These are phyloP conservation scores for Ceratoteleas bidentatus DNA, from an alignment of 1,140 invertebrate species.

Conservation along the genomic window DNA sequence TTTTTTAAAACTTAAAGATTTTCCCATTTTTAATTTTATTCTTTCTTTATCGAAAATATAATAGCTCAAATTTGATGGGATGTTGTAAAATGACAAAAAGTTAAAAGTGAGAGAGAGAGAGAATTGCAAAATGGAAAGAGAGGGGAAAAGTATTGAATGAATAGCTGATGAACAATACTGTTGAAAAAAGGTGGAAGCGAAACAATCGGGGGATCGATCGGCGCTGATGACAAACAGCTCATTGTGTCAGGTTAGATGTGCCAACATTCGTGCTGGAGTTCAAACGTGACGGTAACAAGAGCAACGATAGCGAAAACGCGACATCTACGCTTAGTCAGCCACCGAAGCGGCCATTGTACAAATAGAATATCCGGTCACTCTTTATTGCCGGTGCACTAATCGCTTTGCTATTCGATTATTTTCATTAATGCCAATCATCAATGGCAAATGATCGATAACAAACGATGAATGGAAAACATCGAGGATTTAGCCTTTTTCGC, in stretches of 20 bases:
- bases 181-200: conserved; percentile 23
- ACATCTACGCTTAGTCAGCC: conserved; percentile 47
- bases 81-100: too few species aligned
- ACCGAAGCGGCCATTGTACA: conserved; percentile 24
- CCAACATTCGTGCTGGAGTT: conserved; percentile 26
- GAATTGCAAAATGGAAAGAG: conserved; percentile 8
- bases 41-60: too few species aligned
- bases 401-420: too few species aligned
- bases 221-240: conserved; percentile 43
- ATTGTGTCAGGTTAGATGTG: conserved; percentile 52
- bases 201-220: conserved; percentile 39
- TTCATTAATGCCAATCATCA: too few species aligned
- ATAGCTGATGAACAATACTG: conserved; percentile 46
- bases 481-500: too few species aligned
- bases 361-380: conserved; percentile 51
- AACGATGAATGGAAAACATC: too few species aligned
- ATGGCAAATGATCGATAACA: too few species aligned
- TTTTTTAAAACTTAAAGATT: too few species aligned
- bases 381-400: not conserved
- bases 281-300: conserved; percentile 34
- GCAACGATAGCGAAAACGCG: conserved; percentile 35
- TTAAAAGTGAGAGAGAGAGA: not conserved
- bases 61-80: too few species aligned
- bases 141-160: conserved; percentile 24
- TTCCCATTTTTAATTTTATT: too few species aligned